phyloP scores from a whole-genome alignment of 2,797 vertebrate species.

The Paratrypauchen microcephalus region DNA sequence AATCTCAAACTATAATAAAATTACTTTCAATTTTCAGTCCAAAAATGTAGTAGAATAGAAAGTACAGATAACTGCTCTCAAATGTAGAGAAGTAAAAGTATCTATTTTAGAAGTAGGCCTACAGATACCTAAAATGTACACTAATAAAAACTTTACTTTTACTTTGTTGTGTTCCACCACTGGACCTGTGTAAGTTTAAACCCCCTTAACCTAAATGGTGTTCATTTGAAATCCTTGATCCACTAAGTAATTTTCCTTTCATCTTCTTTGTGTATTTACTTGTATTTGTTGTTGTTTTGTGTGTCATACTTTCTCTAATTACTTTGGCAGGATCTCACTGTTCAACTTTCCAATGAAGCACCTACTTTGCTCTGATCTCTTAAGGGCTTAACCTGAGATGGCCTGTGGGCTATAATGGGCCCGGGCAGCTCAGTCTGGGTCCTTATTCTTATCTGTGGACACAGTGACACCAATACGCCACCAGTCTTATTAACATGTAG shows the following conservation, averaged over 20 bases:
- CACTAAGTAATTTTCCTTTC: not conserved
- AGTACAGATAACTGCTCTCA: too few relatives aligned
- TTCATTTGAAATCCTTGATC: not conserved
- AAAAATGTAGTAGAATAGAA: too few relatives aligned
- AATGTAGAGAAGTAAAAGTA: too few relatives aligned
- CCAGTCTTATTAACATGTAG: not conserved
- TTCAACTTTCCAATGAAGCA: not conserved
- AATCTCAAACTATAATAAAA: too few relatives aligned
- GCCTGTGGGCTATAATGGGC: slow-evolving; percentile 46
- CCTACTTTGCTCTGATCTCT: slow-evolving; percentile 19
- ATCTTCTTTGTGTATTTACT: not conserved
- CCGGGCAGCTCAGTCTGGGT: slow-evolving; percentile 34
- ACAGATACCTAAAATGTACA: too few relatives aligned
- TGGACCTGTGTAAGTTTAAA: too few relatives aligned
- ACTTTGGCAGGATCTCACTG: not conserved
- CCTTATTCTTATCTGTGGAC: slow-evolving; percentile 40
- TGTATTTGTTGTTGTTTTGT: not conserved
- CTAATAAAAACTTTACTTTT: too few relatives aligned
- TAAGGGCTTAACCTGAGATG: not conserved
- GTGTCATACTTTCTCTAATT: slow-evolving; percentile 9
- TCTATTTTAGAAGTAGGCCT: too few relatives aligned
- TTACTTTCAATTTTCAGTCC: too few relatives aligned
- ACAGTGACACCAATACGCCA: slow-evolving; percentile 28
- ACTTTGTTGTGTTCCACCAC: too few relatives aligned
- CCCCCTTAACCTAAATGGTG: too few relatives aligned